phyloP scores from a whole-genome alignment of 1,140 invertebrate species.

The Papilio polytes region DNA sequence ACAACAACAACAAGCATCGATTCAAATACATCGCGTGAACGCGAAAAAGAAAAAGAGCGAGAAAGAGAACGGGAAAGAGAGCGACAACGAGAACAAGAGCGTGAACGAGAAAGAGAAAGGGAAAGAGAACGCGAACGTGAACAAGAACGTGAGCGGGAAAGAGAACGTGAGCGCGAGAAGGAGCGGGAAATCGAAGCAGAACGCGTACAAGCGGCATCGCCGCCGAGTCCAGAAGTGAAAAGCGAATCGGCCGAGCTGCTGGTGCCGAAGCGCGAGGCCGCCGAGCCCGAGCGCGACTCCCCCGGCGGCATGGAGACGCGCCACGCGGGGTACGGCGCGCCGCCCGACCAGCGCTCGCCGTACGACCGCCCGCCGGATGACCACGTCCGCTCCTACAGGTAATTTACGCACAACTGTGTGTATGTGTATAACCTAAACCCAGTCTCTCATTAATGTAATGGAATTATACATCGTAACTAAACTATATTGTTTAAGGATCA shows the following conservation, averaged over 20 bases:
- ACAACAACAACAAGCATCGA: constrained; percentile 36
- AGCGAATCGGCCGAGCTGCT: constrained; percentile 85
- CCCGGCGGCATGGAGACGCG: constrained; percentile 89
- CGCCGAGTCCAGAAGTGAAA: constrained; percentile 83
- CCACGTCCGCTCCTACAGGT: constrained; percentile 84
- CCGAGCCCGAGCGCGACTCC: constrained; percentile 86
- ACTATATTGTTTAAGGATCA: not conserved
- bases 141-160: constrained; percentile 47
- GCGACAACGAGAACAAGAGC: constrained; percentile 19
- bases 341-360: constrained; percentile 86
- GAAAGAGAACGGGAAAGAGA: constrained; percentile 24
- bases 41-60: constrained; percentile 29
- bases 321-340: constrained; percentile 84
- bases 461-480: not conserved
- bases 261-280: constrained; percentile 86
- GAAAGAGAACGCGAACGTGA: constrained; percentile 37
- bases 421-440: not conserved
- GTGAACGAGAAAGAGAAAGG: constrained; percentile 35
- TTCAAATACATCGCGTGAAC: constrained; percentile 41
- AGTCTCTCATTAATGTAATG: not conserved
- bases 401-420: constrained; percentile 43
- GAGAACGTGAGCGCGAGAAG: constrained; percentile 62
- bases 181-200: constrained; percentile 72
- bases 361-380: constrained; percentile 87
- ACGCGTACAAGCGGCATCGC: constrained; percentile 85